Evolutionary conservation across 2,797 vertebrate species (phyloP).

Genomic region (Danio jaintianensis): DNA sequence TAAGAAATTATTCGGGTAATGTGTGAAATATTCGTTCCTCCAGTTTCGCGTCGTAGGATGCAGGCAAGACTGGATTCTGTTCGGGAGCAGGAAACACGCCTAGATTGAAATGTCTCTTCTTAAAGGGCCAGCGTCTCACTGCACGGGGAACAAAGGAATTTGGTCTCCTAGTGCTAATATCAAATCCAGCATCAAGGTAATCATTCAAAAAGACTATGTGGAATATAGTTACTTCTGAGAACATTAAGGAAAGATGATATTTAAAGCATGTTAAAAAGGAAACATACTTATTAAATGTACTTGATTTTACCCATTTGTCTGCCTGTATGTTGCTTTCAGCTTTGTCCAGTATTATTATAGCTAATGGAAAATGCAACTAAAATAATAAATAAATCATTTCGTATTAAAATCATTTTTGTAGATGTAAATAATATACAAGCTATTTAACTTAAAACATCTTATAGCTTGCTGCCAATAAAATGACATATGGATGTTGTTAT

Average conservation of each 20-base stretch:
- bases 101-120: slow-evolving; percentile 79
- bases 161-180: slow-evolving; percentile 3
- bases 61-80: slow-evolving; percentile 67
- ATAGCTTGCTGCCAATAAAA: too few species aligned
- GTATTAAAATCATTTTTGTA: too few species aligned
- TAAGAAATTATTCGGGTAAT: not conserved
- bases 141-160: slow-evolving; percentile 74
- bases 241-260: not conserved
- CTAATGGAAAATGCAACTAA: too few species aligned
- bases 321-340: not conserved
- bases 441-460: too few species aligned
- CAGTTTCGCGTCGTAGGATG: slow-evolving; percentile 69
- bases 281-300: not conserved
- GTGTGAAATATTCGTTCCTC: slow-evolving; percentile 36
- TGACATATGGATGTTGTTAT: too few species aligned
- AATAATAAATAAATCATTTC: too few species aligned
- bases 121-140: slow-evolving; percentile 77
- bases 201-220: not conserved
- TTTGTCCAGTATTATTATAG: not conserved
- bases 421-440: too few species aligned
- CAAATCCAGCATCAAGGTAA: not conserved
- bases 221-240: not conserved
- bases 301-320: not conserved
- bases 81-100: slow-evolving; percentile 86
- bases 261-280: not conserved